Base-by-base conservation (phyloP, 2,888 invertebrate genomes). In the Diaphora mendica region DNA sequence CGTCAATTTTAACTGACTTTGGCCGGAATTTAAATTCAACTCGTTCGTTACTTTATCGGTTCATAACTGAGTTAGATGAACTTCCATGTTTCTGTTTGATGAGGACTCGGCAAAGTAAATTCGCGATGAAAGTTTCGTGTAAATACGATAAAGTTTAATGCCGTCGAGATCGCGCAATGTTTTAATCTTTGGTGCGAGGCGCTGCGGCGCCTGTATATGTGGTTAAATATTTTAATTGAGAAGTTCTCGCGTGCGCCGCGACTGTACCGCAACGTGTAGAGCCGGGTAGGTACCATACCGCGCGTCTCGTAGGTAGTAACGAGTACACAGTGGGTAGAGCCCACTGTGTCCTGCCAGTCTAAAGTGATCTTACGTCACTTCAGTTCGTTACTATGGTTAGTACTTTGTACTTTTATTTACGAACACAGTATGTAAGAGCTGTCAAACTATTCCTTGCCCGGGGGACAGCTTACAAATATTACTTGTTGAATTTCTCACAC, bases 71-170 rank as follows among this genome's bases (percentile, higher is more conserved):
- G 88, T 91, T 90, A 88, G 84, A 88, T 84, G 77, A 87, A 91
- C 86, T 90, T 91, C 83, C 86, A 85, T 91, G 91, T 90, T 91
- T 91, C 89, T 87, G 87, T 91, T 91, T 90, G 91, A 90, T 87
- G 89, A 90, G 86, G 83, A 88, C 87, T 89, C 87, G 73, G 82
- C 82, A 85, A 89, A 91, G 91, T 89, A 89, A 90, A 90, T 91
- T 88, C 84, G 81, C 77, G 79, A 81, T 79, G 77, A 86, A 88
- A 89, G 86, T 88, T 90, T 86, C 76, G 85, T 87, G 88, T 89
- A 88, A 90, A 91, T 89, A 89, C 86, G 88, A 86, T 87, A 83
- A 89, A 91, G 87, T 91, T 91, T 76, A 83, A 85, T 85, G 83
- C 82, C 83, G 84, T 75, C 75, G 82, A 86, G 88, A 89, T 85